Conservation (phyloP, 2,888 invertebrate genomes). For the Argyra leucocephala region DNA sequence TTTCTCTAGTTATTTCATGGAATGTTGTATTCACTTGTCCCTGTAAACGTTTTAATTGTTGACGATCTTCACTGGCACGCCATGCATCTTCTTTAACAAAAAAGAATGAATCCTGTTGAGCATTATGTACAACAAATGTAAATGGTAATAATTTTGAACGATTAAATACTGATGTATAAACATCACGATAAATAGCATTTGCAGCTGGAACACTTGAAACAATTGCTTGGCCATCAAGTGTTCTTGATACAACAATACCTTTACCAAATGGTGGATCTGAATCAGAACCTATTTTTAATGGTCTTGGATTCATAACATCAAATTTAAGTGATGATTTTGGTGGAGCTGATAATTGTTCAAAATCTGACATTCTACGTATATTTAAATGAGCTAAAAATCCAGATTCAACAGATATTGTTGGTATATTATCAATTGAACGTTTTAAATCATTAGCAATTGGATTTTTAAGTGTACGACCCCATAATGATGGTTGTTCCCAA, state of each 20-base stretch:
- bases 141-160: conserved; percentile 78
- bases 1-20: conserved; percentile 68
- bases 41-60: conserved; percentile 78
- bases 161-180: conserved; percentile 86
- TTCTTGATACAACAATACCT: conserved; percentile 75
- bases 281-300: conserved; percentile 69
- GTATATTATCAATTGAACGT: conserved; percentile 54
- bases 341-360: conserved; percentile 64
- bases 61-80: conserved; percentile 80
- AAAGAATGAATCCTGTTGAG: conserved; percentile 84
- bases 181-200: conserved; percentile 82
- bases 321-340: conserved; percentile 71
- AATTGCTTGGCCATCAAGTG: conserved; percentile 67
- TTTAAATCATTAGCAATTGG: conserved; percentile 52
- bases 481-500: conserved; percentile 54
- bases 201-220: conserved; percentile 81
- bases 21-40: conserved; percentile 86
- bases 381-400: conserved; percentile 75
- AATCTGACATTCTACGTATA: conserved; percentile 68
- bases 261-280: conserved; percentile 81
- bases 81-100: conserved; percentile 87
- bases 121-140: conserved; percentile 77
- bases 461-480: conserved; percentile 39
- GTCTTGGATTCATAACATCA: conserved; percentile 64
- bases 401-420: conserved; percentile 66